These are phyloP conservation scores for Anisognathus igniventris DNA, from an alignment of 2,797 vertebrate genomes.

Conservation along the genomic window DNA sequence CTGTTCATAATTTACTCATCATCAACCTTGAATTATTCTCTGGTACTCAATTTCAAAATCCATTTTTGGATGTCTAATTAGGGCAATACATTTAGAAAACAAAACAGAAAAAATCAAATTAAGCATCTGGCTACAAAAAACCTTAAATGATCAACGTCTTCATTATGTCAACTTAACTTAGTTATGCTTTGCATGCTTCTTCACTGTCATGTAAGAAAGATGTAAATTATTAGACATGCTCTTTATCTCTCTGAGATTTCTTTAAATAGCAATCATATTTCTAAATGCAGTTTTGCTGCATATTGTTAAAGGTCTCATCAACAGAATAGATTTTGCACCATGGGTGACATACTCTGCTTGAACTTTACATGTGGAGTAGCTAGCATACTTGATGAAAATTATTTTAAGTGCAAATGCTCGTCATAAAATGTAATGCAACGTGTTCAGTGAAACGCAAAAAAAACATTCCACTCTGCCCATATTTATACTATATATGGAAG, in stretches of 20 bases:
- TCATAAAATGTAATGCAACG: not conserved
- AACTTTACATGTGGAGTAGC: not conserved
- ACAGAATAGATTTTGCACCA: not conserved
- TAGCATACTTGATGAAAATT: not conserved
- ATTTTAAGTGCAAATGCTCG: not conserved
- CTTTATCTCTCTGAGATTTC: not conserved
- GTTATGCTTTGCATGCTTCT: not conserved
- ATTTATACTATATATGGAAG: not conserved
- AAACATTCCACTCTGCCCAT: not conserved
- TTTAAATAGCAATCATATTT: not conserved
- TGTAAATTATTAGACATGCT: not conserved
- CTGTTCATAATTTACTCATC: not conserved
- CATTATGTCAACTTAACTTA: not conserved
- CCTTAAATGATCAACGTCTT: not conserved
- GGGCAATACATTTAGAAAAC: not conserved
- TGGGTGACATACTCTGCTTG: not conserved
- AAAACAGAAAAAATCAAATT: not conserved
- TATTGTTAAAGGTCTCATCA: not conserved
- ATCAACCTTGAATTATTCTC: not conserved
- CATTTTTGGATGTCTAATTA: not conserved
- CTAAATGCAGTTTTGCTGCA: not conserved
- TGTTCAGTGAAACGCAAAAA: not conserved
- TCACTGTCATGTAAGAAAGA: not conserved
- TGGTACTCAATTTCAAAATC: not conserved
- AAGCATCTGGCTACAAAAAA: not conserved